phyloP scores from a whole-genome alignment of 2,797 vertebrate species.

The Pagetopsis macropterus region DNA sequence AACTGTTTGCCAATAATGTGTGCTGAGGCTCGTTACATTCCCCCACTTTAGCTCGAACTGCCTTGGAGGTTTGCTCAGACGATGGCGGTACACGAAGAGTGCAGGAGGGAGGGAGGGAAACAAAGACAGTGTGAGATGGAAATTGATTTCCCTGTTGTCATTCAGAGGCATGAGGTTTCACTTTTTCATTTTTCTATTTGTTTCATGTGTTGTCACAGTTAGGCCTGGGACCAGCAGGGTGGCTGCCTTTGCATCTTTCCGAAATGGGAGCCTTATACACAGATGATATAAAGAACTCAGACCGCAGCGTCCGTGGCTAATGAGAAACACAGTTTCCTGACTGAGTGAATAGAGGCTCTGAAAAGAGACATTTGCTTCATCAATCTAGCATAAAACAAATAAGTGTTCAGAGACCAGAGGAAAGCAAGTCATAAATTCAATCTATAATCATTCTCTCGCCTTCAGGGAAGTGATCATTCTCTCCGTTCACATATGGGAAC shows the following conservation, averaged over 20 bases:
- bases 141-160: slow-evolving; percentile 51
- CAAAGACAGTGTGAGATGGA: slow-evolving; percentile 25
- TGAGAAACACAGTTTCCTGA: slow-evolving; percentile 65
- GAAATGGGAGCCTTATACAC: slow-evolving; percentile 45
- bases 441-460: slow-evolving; percentile 62
- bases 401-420: slow-evolving; percentile 40
- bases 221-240: slow-evolving; percentile 34
- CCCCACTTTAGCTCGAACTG: slow-evolving; percentile 49
- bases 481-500: slow-evolving; percentile 25
- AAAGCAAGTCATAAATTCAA: slow-evolving; percentile 62
- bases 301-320: slow-evolving; percentile 52
- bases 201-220: slow-evolving; percentile 65
- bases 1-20: slow-evolving; percentile 65
- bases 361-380: slow-evolving; percentile 51
- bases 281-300: slow-evolving; percentile 49
- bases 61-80: slow-evolving; percentile 55
- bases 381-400: slow-evolving; percentile 12
- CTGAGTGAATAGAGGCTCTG: slow-evolving; percentile 59
- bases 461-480: slow-evolving; percentile 63
- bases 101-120: slow-evolving; percentile 3
- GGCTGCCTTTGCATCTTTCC: slow-evolving; percentile 30
- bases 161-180: slow-evolving; percentile 62
- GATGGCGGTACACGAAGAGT: slow-evolving; percentile 19
- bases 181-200: slow-evolving; percentile 51
- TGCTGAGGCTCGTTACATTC: slow-evolving; percentile 60